phyloP scores from a whole-genome alignment of 2,113 vertebrate species.

The Potamarius usumacintae region DNA sequence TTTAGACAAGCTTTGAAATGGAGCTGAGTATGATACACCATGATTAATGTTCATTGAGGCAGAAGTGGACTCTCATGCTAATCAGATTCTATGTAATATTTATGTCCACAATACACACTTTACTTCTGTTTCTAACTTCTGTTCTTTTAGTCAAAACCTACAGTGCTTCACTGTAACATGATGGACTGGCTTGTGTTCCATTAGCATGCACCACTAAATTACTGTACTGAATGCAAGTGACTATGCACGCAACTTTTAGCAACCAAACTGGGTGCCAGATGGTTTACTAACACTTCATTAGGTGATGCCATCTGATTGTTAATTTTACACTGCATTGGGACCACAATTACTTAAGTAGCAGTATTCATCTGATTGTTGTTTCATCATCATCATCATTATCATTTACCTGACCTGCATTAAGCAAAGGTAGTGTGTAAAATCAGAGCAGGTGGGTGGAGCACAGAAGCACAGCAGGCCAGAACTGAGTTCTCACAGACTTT shows the following conservation, averaged over 20 bases:
- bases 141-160: background rate
- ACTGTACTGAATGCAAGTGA: background rate
- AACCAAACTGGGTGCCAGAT: background rate
- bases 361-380: background rate
- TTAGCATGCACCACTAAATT: background rate
- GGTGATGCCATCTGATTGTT: background rate
- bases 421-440: background rate
- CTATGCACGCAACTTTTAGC: background rate
- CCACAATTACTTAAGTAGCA: slow-evolving; percentile 12
- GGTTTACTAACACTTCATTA: slow-evolving; percentile 18
- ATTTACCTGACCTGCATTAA: background rate
- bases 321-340: slow-evolving; percentile 4
- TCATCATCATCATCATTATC: background rate
- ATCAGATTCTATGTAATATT: background rate
- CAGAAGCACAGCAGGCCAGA: too few species aligned
- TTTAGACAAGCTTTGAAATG: background rate
- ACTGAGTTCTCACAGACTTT: too few species aligned
- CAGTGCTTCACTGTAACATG: background rate
- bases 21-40: background rate
- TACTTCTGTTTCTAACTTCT: background rate
- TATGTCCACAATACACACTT: background rate
- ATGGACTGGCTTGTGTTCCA: background rate
- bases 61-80: background rate
- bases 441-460: too few species aligned
- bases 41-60: background rate